Percentiles rank a stretch among this genome's conserved stretches.
Evolutionary conservation across 1,140 invertebrate genomes (phyloP).

Genomic region (silkworm (Bombyx mori)): DNA sequence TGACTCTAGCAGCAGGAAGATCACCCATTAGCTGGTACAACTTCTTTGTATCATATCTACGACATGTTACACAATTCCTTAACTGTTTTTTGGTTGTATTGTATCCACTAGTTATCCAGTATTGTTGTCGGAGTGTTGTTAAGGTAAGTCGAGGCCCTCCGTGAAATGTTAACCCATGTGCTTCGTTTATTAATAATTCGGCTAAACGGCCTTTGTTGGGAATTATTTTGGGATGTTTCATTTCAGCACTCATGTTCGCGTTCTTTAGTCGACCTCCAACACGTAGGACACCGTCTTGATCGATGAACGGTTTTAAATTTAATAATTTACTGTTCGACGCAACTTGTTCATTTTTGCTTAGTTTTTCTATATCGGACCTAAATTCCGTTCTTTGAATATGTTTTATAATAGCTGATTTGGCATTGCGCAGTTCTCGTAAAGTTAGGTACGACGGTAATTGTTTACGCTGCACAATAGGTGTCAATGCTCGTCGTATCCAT

Average conservation of each 20-base stretch:
- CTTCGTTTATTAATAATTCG: neutral
- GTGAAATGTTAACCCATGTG: constrained; percentile 1
- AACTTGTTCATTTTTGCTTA: constrained; percentile 11
- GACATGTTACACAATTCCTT: constrained; percentile 1
- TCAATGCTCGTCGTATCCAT: too few relatives aligned
- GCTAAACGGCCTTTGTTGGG: neutral
- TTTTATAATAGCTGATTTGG: constrained; percentile 21
- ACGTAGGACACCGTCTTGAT: too few relatives aligned
- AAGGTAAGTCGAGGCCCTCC: neutral
- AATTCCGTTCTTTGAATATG: constrained; percentile 16
- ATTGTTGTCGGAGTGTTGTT: neutral
- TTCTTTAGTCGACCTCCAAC: too few relatives aligned
- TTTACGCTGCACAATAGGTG: too few relatives aligned
- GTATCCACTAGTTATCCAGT: neutral
- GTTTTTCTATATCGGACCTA: neutral
- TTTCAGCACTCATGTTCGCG: too few relatives aligned
- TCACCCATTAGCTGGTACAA: neutral
- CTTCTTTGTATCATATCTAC: neutral
- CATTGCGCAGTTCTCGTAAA: constrained; percentile 19
- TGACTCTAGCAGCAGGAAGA: neutral
- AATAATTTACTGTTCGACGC: neutral
- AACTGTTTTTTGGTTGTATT: neutral
- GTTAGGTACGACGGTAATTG: constrained; percentile 17
- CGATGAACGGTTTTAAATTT: too few relatives aligned
- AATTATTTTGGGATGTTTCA: neutral